Conservation (phyloP, 2,113 vertebrate genomes). For the Podiceps cristatus region DNA sequence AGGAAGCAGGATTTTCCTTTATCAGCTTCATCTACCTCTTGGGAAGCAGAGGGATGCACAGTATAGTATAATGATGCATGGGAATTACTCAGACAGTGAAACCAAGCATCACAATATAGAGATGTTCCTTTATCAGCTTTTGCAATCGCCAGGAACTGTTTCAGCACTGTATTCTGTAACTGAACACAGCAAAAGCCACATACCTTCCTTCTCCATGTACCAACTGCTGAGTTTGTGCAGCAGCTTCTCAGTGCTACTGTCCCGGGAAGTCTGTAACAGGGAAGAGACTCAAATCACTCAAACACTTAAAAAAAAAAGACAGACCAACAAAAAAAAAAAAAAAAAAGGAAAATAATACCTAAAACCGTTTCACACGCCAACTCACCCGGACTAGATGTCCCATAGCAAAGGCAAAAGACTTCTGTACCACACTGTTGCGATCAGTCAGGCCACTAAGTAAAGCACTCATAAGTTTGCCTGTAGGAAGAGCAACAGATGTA, state of each 20-base stretch:
- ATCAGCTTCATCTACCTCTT: not conserved
- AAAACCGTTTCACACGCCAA: not conserved
- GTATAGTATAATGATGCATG: not conserved
- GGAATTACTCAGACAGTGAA: not conserved
- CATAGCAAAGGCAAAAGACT: constrained; percentile 93
- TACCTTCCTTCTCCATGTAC: constrained; percentile 99
- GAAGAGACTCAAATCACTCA: constrained; percentile 20
- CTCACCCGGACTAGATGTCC: constrained; percentile 95
- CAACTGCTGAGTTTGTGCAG: constrained; percentile 91
- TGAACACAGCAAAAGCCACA: not conserved
- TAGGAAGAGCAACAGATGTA: not conserved
- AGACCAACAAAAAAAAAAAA: too few relatives aligned
- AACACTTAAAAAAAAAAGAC: not conserved
- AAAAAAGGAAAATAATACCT: not conserved
- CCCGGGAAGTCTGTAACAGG: constrained; percentile 86
- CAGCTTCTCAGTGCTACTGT: constrained; percentile 94
- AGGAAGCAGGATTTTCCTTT: not conserved
- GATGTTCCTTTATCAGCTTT: not conserved
- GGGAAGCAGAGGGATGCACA: not conserved
- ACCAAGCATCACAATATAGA: not conserved
- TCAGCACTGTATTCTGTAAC: not conserved
- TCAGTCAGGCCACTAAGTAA: constrained; percentile 91
- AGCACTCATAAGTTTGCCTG: constrained; percentile 96
- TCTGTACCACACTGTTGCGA: constrained; percentile 91
- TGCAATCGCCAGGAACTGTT: not conserved